phyloP scores from a whole-genome alignment of 2,113 vertebrate species.

The Sclerurus mexicanus region DNA sequence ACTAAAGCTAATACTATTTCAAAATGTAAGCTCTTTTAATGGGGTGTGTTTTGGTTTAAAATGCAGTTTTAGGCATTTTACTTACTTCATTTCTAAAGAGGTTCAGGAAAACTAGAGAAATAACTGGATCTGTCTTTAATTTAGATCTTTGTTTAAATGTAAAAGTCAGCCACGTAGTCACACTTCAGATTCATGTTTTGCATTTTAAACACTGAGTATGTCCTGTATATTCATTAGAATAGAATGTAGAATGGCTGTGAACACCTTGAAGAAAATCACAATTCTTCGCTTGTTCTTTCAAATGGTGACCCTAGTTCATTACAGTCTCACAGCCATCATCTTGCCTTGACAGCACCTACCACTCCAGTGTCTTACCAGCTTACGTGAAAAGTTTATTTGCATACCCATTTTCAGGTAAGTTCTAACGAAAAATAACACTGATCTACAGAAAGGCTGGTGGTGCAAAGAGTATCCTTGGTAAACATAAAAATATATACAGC shows the following conservation, averaged over 20 bases:
- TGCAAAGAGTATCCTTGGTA: not conserved
- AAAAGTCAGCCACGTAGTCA: not conserved
- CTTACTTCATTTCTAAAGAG: not conserved
- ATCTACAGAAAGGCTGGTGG: not conserved
- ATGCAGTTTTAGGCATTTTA: not conserved
- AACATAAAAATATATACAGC: not conserved
- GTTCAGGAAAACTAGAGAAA: not conserved
- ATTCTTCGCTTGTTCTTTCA: not conserved
- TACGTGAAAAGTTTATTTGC: not conserved
- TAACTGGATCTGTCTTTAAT: not conserved
- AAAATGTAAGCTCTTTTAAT: not conserved
- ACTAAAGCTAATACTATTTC: not conserved
- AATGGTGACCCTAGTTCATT: not conserved
- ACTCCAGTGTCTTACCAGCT: not conserved
- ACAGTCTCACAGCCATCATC: not conserved
- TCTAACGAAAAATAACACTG: not conserved
- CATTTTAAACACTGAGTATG: not conserved
- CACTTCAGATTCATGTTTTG: not conserved
- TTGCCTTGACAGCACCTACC: not conserved
- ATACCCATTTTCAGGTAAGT: not conserved
- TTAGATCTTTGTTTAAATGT: not conserved
- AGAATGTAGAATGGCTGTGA: not conserved
- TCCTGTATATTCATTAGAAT: not conserved
- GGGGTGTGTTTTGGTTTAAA: not conserved
- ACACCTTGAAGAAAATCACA: not conserved